A percentile compares a stretch with the other conserved stretches of the same genome.
Evolutionary conservation across 2,113 vertebrate genomes (phyloP).

Genomic region (Larimichthys polyactis): DNA sequence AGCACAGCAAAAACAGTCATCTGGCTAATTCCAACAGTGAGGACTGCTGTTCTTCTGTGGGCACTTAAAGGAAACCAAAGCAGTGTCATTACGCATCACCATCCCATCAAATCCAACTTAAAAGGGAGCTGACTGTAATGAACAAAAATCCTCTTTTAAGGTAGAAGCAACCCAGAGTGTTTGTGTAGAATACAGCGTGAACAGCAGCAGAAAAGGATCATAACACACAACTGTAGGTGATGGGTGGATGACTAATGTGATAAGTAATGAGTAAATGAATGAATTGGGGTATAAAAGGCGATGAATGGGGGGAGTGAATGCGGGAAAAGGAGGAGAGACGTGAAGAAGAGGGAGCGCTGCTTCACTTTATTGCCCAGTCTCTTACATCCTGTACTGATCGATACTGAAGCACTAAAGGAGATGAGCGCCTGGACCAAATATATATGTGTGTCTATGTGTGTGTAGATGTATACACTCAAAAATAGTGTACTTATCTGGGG

Average conservation of each 20-base stretch:
- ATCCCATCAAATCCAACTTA: constrained; percentile 40
- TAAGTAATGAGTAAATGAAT: constrained; percentile 68
- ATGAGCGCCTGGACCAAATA: constrained; percentile 63
- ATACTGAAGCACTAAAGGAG: constrained; percentile 81
- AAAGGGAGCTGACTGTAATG: constrained; percentile 7
- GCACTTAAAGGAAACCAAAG: constrained; percentile 55
- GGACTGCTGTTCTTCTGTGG: constrained; percentile 56
- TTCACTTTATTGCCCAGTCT: constrained; percentile 81
- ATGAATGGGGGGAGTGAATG: constrained; percentile 54
- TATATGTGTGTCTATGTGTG: constrained; percentile 17
- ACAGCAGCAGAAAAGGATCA: constrained; percentile 6
- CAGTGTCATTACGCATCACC: constrained; percentile 18
- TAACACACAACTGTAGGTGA: constrained; percentile 1
- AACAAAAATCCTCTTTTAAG: neutral
- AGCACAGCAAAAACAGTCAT: constrained; percentile 76
- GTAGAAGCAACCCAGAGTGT: neutral
- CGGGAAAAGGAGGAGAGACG: constrained; percentile 55
- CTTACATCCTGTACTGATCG: constrained; percentile 81
- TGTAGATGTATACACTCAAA: constrained; percentile 15
- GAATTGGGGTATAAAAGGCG: constrained; percentile 56
- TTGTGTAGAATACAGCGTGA: neutral
- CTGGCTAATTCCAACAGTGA: constrained; percentile 70
- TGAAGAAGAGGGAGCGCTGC: constrained; percentile 67
- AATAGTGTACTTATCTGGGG: constrained; percentile 37
- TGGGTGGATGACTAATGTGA: constrained; percentile 59